These are phyloP conservation scores for Brenthis ino DNA, from an alignment of 2,888 invertebrate genomes.

Conservation along the genomic window DNA sequence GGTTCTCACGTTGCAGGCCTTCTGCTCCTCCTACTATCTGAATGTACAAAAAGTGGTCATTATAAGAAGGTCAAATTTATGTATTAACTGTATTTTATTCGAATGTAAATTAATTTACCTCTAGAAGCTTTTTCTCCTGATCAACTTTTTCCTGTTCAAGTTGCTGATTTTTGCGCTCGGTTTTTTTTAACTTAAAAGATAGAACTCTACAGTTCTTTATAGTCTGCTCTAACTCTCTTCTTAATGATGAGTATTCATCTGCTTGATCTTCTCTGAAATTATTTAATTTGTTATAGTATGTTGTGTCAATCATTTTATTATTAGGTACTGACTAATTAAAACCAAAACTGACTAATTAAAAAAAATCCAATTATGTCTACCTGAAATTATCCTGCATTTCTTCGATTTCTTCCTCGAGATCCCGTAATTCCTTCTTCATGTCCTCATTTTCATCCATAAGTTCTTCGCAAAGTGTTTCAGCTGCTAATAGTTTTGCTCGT, in stretches of 20 bases:
- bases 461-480: conserved; percentile 95
- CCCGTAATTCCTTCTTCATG: conserved; percentile 95
- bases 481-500: conserved; percentile 91
- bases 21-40: conserved; percentile 82
- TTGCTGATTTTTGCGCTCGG: conserved; percentile 94
- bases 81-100: background rate
- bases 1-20: conserved; percentile 84
- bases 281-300: background rate
- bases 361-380: conserved; percentile 38
- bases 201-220: conserved; percentile 99
- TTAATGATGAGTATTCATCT: conserved; percentile 96
- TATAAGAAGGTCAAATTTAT: background rate
- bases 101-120: conserved; percentile 52
- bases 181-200: conserved; percentile 98
- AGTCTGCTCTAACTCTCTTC: conserved; percentile 97
- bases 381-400: conserved; percentile 98
- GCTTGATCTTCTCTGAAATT: conserved; percentile 94
- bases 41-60: conserved; percentile 27
- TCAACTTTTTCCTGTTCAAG: conserved; percentile 92
- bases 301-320: background rate
- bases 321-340: background rate
- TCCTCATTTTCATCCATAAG: conserved; percentile 98
- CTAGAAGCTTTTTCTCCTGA: conserved; percentile 85
- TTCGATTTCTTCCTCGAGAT: conserved; percentile 98
- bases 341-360: no score